Evolutionary conservation across 2,797 vertebrate genomes (phyloP).

Genomic region (Alcedo atthis): DNA sequence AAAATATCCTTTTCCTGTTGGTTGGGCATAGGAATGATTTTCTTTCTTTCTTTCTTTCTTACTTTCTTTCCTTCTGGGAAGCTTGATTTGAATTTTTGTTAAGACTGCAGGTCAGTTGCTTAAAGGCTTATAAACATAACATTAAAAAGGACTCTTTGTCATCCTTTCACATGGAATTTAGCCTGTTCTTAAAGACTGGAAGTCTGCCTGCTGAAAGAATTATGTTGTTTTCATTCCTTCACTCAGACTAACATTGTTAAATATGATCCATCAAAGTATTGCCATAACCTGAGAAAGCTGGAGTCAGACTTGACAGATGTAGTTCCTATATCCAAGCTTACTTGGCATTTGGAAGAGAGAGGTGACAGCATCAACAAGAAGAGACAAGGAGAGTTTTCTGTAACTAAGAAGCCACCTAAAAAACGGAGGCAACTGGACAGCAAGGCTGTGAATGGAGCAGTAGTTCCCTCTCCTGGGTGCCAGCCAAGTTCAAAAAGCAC

Average conservation of each 20-base stretch:
- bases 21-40: neutral
- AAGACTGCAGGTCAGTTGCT: neutral
- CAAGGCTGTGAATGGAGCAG: neutral
- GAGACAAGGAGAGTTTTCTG: conserved; percentile 83
- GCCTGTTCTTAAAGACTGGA: neutral
- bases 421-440: conserved; percentile 55
- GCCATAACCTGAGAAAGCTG: conserved; percentile 92
- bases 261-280: conserved; percentile 96
- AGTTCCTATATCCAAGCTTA: conserved; percentile 83
- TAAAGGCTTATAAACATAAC: neutral
- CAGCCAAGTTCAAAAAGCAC: neutral
- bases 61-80: neutral
- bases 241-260: conserved; percentile 82
- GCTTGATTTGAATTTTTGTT: neutral
- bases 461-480: neutral
- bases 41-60: neutral
- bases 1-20: conserved; percentile 85
- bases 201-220: neutral
- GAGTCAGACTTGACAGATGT: conserved; percentile 53
- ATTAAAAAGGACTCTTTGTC: neutral
- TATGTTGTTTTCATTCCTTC: conserved; percentile 70
- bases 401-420: conserved; percentile 52
- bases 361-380: conserved; percentile 85
- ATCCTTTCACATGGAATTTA: neutral
- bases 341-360: conserved; percentile 86